Percentiles rank a stretch among this genome's conserved stretches.
Conservation (phyloP, 2,797 vertebrate species). For the Iguana delicatissima region DNA sequence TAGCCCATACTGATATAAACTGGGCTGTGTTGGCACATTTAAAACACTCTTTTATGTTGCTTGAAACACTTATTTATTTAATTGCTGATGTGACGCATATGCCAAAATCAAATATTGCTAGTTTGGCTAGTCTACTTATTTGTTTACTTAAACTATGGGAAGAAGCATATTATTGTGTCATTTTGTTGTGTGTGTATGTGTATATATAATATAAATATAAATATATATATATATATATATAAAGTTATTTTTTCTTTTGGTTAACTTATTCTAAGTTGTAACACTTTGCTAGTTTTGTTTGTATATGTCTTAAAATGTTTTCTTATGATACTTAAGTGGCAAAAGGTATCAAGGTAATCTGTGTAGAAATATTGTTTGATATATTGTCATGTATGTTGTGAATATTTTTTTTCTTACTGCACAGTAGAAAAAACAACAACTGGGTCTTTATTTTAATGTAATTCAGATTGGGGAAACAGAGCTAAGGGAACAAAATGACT, state of each 20-base stretch:
- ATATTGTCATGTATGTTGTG: conserved; percentile 99
- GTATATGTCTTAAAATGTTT: conserved; percentile 96
- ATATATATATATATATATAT: conserved; percentile 99
- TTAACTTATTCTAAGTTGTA: conserved; percentile 99
- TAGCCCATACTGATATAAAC: conserved; percentile 86
- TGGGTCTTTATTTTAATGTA: conserved; percentile 93
- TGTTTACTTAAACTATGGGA: conserved; percentile 97
- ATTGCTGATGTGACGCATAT: conserved; percentile 98
- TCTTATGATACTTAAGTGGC: conserved; percentile 99
- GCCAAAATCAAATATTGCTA: conserved; percentile 99
- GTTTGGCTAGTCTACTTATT: conserved; percentile 99
- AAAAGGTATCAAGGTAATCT: conserved; percentile 99
- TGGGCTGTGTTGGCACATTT: conserved; percentile 88
- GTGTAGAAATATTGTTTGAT: conserved; percentile 99
- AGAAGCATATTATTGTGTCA: conserved; percentile 99
- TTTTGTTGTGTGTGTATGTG: conserved; percentile 98
- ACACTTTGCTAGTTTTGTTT: conserved; percentile 98
- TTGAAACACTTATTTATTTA: conserved; percentile 93
- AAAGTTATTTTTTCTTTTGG: conserved; percentile 99
- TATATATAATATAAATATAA: conserved; percentile 95
- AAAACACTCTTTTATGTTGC: conserved; percentile 88
- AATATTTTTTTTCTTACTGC: conserved; percentile 96
- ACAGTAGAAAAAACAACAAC: conserved; percentile 92
- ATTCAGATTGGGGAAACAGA: conserved; percentile 98
- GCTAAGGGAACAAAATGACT: conserved; percentile 98